Evolutionary conservation across 2,113 vertebrate species (phyloP), one percentile per base, ranked within the genome.

Genomic region (Tupaia chinensis): DNA sequence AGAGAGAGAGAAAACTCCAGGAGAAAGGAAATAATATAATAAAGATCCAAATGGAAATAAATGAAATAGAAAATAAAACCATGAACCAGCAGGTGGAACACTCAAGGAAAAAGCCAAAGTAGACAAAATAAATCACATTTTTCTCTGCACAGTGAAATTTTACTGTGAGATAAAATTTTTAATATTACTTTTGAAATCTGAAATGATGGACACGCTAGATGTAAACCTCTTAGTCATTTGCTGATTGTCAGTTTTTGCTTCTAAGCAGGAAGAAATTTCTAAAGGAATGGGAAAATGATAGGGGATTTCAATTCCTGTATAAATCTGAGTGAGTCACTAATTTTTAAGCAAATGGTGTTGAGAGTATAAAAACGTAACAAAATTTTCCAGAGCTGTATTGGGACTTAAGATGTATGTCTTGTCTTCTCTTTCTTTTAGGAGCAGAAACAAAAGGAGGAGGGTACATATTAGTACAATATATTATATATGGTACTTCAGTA

Each of bases 121-220:
- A 60, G 15, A 72, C 82, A 54, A 78, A 81, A 72, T 74, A 69
- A 60, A 44, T 92, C 82, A 20, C 23, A 91, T 82, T 92, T 92
- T 92, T 94, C 69, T 77, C 58, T 68, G 17, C 11, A 80, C 11
- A 54, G 70, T 82, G 15, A 81, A 76, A 29, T 90, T 95, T 74
- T 81, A 44, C 54, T 70, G 44, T 19, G 11, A 80, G 32, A 23
- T 68, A 74, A 79, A 82, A 56, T n/a, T 95, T 80, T 79, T 34
- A 86, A 86, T 32, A 91, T 83, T 83, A 13, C 54, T 65, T 89
- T 82, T 90, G 29, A 87, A 89, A 95, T 12, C 32, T 86, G 27
- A 66, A 92, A 74, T 19, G 66, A 80, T 73, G 6, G 32, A 74
- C 78, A 87, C 22, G 1, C 3, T 89, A 87, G 70, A 74, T 78